Percentiles rank a stretch among this genome's conserved stretches.
These are phyloP conservation scores for Eupithecia abbreviata DNA, from an alignment of 2,888 invertebrate species.

Conservation along the genomic window DNA sequence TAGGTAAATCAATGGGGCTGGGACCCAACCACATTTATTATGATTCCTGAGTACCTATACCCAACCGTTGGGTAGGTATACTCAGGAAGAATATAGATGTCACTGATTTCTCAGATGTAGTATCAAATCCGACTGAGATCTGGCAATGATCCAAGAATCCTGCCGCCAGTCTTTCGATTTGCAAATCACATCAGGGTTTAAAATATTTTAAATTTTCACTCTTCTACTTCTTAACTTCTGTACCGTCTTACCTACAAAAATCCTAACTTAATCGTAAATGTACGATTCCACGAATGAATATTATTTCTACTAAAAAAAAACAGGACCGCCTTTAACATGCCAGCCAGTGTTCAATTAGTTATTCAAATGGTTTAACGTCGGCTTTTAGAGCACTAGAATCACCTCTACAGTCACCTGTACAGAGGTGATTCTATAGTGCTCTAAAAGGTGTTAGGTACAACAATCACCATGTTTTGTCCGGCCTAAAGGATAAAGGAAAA, in stretches of 20 bases:
- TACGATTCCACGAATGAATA: background rate
- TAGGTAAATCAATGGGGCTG: too few relatives aligned
- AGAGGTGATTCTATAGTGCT: constrained; percentile 15
- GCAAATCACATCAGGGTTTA: constrained; percentile 23
- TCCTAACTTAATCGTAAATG: background rate
- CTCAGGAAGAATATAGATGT: background rate
- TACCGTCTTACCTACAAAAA: background rate
- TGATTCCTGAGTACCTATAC: too few relatives aligned
- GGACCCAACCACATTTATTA: too few relatives aligned
- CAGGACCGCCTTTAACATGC: background rate
- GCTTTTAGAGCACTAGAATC: constrained; percentile 29
- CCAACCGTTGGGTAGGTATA: background rate
- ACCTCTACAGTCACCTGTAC: constrained; percentile 45
- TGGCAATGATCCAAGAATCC: constrained; percentile 72
- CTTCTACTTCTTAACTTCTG: background rate
- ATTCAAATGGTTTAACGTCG: constrained; percentile 13
- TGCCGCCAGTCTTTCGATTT: constrained; percentile 51
- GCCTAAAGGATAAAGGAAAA: constrained; percentile 58
- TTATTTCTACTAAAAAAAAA: too few relatives aligned
- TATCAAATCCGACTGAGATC: constrained; percentile 70
- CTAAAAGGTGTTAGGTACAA: constrained; percentile 29
- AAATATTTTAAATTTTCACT: background rate
- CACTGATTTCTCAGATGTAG: constrained; percentile 69
- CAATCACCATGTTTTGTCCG: constrained; percentile 69
- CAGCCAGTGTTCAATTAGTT: background rate